Evolutionary conservation across 1,140 invertebrate species (phyloP), one percentile per base, ranked within the genome.

Genomic region (Drosophila equinoxialis): DNA sequence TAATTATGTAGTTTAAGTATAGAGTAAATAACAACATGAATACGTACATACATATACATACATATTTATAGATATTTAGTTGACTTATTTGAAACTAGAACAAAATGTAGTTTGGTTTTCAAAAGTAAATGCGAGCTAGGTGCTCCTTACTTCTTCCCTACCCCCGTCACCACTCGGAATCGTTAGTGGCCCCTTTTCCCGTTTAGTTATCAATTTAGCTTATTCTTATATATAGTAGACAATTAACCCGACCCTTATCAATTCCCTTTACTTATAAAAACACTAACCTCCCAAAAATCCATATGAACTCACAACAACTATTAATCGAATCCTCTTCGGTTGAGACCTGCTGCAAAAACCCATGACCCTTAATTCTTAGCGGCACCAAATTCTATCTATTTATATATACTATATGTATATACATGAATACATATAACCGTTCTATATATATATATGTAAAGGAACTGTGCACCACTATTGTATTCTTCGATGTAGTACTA

Each of bases 31-130:
- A 13, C 30, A 59, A 14, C 23, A 57, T 57, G 26, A n/a, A 55
- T 23, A 55, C 6, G 11, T 17, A 6, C 30, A 11, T 59, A 60
- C 13, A 41, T 26, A 64, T 64, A 71, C 41, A 61, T 58, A 73
- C 23, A 6, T 10, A 63, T 41, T 58, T 42, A 37, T 10, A 39
- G 17, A 51, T 51, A 51, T 23, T 23, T 51, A 51, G 45, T 23
- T 51, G 45, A 51, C 23, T 51, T 10, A 51, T 51, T 1, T 20
- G 20, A 23, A 51, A 6, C 11, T 39, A 39, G 37, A 13, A 39
- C n/a, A 13, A 39, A 11, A 51, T 23, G 45, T 51, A 51, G 45
- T 23, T 23, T 51, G 45, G 17, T 51, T 23, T 51, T 51, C 7
- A 51, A 51, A 20, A 51, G 45, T 51, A 51, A 51, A 51, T 23